Percentiles rank a stretch among this genome's conserved stretches.
These are phyloP conservation scores for Temnothorax rugatulus DNA, from an alignment of 2,888 invertebrate genomes.

Conservation along the genomic window DNA sequence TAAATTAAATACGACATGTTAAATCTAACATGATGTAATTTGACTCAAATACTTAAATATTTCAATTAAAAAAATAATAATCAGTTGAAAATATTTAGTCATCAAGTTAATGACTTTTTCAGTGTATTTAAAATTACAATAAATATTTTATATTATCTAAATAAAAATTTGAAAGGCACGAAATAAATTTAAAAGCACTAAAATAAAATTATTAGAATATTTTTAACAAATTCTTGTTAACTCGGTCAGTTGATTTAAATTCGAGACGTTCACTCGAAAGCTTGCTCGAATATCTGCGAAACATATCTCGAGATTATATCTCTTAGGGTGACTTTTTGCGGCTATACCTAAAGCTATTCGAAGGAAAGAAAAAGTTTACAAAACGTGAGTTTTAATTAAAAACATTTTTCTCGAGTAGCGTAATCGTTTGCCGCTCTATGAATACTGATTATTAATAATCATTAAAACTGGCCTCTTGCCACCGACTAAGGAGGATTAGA, in stretches of 20 bases:
- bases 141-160: background rate
- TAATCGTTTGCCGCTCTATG: conserved; percentile 34
- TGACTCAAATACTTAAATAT: too few species aligned
- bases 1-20: too few species aligned
- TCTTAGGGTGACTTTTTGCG: conserved; percentile 21
- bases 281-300: conserved; percentile 33
- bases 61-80: too few species aligned
- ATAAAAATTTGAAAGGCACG: background rate
- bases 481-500: conserved; percentile 65
- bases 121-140: background rate
- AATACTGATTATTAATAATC: conserved; percentile 54
- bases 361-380: conserved; percentile 9
- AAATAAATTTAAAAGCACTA: conserved; percentile 4
- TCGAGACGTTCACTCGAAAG: conserved; percentile 19
- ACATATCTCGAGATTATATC: background rate
- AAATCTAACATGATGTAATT: too few species aligned
- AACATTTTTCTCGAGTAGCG: conserved; percentile 60
- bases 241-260: conserved; percentile 18
- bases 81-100: too few species aligned
- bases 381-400: conserved; percentile 47
- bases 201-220: background rate
- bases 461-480: conserved; percentile 52
- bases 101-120: too few species aligned
- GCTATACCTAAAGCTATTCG: conserved; percentile 56
- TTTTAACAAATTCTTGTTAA: conserved; percentile 20